Conservation (phyloP, 2,113 vertebrate species). For the Brienomyrus brachyistius region DNA sequence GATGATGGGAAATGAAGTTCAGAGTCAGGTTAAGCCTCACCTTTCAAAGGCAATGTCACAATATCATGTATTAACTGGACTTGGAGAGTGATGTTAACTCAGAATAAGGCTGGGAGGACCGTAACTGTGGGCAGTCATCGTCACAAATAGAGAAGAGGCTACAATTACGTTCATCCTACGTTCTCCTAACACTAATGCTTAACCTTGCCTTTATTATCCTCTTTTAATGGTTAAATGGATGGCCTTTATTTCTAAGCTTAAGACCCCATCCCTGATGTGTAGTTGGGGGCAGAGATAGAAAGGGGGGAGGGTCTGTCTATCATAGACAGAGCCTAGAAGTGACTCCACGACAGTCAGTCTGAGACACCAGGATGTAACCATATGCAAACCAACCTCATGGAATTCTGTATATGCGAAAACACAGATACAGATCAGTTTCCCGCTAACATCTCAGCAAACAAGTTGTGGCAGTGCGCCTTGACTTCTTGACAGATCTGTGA, state of each 20-base stretch:
- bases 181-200: not conserved
- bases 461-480: not conserved
- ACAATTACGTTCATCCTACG: not conserved
- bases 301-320: not conserved
- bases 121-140: not conserved
- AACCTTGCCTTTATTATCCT: not conserved
- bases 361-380: not conserved
- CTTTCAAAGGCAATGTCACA: not conserved
- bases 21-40: not conserved
- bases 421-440: not conserved
- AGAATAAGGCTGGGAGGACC: not conserved
- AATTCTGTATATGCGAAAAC: not conserved
- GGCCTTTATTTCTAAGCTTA: not conserved
- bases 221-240: not conserved
- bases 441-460: not conserved
- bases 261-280: not conserved
- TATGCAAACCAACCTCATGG: not conserved
- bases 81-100: not conserved
- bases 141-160: not conserved
- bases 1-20: slow-evolving; percentile 9
- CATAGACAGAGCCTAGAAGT: not conserved
- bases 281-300: not conserved
- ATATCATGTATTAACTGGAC: not conserved
- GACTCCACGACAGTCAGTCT: not conserved
- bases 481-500: not conserved